phyloP scores from a whole-genome alignment of 2,888 invertebrate genomes.

The Acanthosepion pharaonis region DNA sequence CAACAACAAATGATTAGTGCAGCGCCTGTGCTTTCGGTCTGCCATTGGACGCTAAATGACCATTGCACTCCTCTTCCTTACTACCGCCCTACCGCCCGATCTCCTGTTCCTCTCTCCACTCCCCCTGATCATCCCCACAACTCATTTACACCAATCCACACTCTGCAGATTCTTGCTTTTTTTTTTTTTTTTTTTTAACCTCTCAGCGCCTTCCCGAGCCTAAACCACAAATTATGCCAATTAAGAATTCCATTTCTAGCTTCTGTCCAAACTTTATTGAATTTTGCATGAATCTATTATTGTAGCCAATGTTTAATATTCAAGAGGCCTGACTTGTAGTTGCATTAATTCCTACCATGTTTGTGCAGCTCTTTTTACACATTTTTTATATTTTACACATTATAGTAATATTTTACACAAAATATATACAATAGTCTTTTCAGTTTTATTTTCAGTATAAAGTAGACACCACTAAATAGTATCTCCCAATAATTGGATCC shows the following conservation, averaged over 20 bases:
- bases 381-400: too few relatives aligned
- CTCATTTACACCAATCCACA: neutral
- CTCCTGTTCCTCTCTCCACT: neutral
- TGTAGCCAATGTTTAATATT: too few relatives aligned
- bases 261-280: neutral
- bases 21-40: conserved; percentile 13
- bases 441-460: too few relatives aligned
- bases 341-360: too few relatives aligned
- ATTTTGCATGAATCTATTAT: too few relatives aligned
- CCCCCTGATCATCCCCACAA: neutral
- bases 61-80: neutral
- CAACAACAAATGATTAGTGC: neutral
- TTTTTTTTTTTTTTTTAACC: neutral
- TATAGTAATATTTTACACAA: too few relatives aligned
- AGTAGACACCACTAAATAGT: too few relatives aligned
- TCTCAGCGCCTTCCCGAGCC: neutral
- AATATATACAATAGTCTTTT: too few relatives aligned
- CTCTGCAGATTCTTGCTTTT: conserved; percentile 33
- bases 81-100: neutral
- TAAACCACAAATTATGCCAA: neutral
- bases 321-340: too few relatives aligned
- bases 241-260: neutral
- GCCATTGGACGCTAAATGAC: conserved; percentile 6
- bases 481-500: too few relatives aligned
- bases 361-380: too few relatives aligned